Base-by-base conservation (phyloP, 1,140 invertebrate species). In the Drosophila pseudoobscura region DNA sequence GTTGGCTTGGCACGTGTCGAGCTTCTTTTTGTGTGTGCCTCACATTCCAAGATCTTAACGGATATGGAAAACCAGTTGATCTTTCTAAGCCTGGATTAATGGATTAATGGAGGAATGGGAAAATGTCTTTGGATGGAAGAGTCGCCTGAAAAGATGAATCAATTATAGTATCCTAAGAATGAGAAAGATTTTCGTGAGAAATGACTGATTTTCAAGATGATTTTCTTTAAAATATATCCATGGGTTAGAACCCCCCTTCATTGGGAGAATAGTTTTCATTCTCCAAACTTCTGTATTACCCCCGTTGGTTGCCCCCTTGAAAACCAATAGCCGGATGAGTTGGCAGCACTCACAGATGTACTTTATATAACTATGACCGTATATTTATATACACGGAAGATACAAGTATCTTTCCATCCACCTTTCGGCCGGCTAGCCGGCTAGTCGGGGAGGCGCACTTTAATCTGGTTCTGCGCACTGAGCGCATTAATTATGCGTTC, bases 401-500 rank as follows among this genome's bases (percentile, higher is more conserved):
- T 44, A 44, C 17, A 17, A 17, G 3, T 61, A 17, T 62, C n/a
- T 53, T n/a, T 61, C 24, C 35, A 39, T 4, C 35, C 35, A 39
- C 35, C 35, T 39, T 39, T 13, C 20, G 39, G 53, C 17, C 41
- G 22, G 22, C 55, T 35, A 39, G 35, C 11, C 41, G n/a, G 22
- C 55, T 35, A 4, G 31, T 35, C 46, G 29, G 2, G 35, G 26
- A 49, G 62, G 57, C 65, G 82, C 63, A 78, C 74, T 75, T 78
- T 87, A 88, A 87, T 87, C 82, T 87, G 75, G 83, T 88, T 88
- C 83, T 88, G 83, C 83, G 83, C 83, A 74, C 66, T 88, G 83
- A 88, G 83, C 83, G 83, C 83, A 88, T 88, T 88, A 88, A 88
- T 88, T 88, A 88, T 88, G 84, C 83, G 83, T 88, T 88, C 80